A percentile compares a stretch with the other conserved stretches of the same genome.
These are phyloP conservation scores for Eupithecia inturbata DNA, from an alignment of 2,888 invertebrate genomes.

Conservation along the genomic window DNA sequence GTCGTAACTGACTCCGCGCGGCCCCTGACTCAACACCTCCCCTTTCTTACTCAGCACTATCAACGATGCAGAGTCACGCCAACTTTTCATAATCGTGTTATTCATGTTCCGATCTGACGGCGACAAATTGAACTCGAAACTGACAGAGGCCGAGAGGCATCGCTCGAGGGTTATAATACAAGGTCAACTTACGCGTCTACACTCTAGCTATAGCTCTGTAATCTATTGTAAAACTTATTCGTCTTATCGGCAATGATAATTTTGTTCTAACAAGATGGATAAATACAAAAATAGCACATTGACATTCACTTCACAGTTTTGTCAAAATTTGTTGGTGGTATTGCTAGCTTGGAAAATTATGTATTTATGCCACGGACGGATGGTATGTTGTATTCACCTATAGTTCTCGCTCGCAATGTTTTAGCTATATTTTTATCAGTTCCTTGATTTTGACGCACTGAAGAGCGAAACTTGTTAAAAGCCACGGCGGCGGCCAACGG, in stretches of 20 bases:
- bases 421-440: background rate
- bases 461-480: background rate
- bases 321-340: conserved; percentile 39
- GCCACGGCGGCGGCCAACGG: no score
- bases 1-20: conserved; percentile 78
- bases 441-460: background rate
- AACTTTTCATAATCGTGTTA: conserved; percentile 79
- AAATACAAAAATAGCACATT: conserved; percentile 83
- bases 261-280: conserved; percentile 68
- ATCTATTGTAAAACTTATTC: conserved; percentile 49
- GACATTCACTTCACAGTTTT: conserved; percentile 65
- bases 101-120: conserved; percentile 59
- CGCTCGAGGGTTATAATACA: conserved; percentile 44
- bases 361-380: background rate
- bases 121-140: conserved; percentile 16
- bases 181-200: conserved; percentile 63
- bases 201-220: conserved; percentile 47
- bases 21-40: conserved; percentile 53
- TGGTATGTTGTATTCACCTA: background rate
- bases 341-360: conserved; percentile 31
- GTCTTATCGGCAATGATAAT: conserved; percentile 64
- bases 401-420: background rate
- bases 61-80: conserved; percentile 87
- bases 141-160: conserved; percentile 37
- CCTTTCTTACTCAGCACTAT: conserved; percentile 82